phyloP scores from a whole-genome alignment of 2,888 invertebrate genomes.

The Acleris literana region DNA sequence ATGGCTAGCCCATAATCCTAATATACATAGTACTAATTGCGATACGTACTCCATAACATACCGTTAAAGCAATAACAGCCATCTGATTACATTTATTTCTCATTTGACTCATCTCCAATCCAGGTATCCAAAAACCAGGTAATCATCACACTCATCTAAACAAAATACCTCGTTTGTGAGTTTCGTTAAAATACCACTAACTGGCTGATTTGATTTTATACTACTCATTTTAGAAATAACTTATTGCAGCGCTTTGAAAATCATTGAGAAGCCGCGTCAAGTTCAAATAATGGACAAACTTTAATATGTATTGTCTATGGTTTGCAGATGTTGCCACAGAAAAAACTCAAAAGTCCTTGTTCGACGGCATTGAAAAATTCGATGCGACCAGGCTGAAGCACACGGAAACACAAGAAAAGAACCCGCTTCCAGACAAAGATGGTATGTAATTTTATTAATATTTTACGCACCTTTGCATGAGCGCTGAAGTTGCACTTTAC shows the following conservation, averaged over 20 bases:
- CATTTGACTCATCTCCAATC: too few relatives aligned
- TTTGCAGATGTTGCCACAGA: slow-evolving; percentile 93
- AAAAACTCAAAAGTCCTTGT: slow-evolving; percentile 92
- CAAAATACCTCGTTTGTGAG: too few relatives aligned
- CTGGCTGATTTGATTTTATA: slow-evolving; percentile 10
- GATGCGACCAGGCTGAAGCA: slow-evolving; percentile 93
- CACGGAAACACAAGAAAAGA: slow-evolving; percentile 96
- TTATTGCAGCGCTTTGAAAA: not conserved
- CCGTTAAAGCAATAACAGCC: too few relatives aligned
- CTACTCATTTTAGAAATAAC: not conserved
- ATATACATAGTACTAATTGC: too few relatives aligned
- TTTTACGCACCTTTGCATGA: slow-evolving; percentile 31
- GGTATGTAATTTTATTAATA: slow-evolving; percentile 81
- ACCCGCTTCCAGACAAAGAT: slow-evolving; percentile 96
- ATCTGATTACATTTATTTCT: too few relatives aligned
- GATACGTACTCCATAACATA: too few relatives aligned
- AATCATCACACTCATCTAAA: too few relatives aligned
- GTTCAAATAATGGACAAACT: too few relatives aligned
- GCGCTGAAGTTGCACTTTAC: slow-evolving; percentile 23
- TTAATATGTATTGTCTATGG: slow-evolving; percentile 44
- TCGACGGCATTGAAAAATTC: slow-evolving; percentile 94
- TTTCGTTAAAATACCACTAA: not conserved
- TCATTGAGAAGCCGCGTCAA: not conserved
- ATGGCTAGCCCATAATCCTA: not conserved
- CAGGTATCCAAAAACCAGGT: too few relatives aligned